phyloP scores from a whole-genome alignment of 1,140 invertebrate genomes.

The Ganaspis sp. region DNA sequence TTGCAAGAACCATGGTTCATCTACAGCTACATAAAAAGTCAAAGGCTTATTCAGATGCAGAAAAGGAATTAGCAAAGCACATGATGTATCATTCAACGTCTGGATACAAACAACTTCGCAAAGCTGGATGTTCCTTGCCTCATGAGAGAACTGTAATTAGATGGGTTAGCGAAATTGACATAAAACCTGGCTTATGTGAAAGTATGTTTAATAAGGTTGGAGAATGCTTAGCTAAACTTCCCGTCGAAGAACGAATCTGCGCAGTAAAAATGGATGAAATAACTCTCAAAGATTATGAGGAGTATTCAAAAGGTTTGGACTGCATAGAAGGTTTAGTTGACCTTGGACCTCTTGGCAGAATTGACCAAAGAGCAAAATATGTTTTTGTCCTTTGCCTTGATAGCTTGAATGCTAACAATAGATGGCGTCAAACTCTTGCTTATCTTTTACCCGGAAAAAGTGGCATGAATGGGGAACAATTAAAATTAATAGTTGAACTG shows the following conservation, averaged over 20 bases:
- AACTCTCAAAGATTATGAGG: constrained; percentile 43
- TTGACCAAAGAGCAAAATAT: constrained; percentile 33
- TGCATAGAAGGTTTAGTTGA: constrained; percentile 49
- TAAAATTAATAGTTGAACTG: neutral
- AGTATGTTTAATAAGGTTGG: constrained; percentile 43
- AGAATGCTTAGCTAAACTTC: constrained; percentile 13
- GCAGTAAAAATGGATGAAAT: constrained; percentile 51
- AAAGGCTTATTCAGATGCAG: neutral
- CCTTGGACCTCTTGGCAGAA: constrained; percentile 38
- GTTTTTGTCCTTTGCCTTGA: constrained; percentile 43
- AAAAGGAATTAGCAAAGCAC: neutral
- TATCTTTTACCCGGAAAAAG: constrained; percentile 41
- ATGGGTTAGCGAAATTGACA: constrained; percentile 46
- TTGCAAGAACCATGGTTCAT: constrained; percentile 11
- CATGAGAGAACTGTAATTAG: constrained; percentile 37
- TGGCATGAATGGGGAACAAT: constrained; percentile 26
- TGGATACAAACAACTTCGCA: constrained; percentile 5
- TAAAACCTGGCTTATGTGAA: constrained; percentile 46
- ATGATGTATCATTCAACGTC: neutral
- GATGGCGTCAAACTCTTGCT: constrained; percentile 44
- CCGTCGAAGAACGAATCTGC: constrained; percentile 39
- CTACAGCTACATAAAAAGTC: neutral
- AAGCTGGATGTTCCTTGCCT: neutral
- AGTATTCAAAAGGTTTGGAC: constrained; percentile 48
- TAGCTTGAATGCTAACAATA: constrained; percentile 46